Base-by-base conservation (phyloP, 2,888 invertebrate genomes). In the Halocaridina rubra region DNA sequence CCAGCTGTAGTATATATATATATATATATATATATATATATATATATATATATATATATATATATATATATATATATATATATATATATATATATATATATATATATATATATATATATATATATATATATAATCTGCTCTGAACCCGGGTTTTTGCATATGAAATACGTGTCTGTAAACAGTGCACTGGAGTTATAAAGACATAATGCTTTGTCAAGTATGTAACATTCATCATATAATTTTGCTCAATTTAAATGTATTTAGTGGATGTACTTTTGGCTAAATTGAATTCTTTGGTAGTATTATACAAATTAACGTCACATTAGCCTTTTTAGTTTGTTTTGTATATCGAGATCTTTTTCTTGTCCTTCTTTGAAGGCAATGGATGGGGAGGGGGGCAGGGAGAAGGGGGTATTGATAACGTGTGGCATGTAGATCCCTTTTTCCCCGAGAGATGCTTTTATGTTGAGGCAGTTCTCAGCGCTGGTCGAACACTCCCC, bases 381-480 rank as follows among this genome's bases (percentile, higher is more conserved):
- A 30, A 27, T 32, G n/a, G 78, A 27, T n/a, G n/a, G 27, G 39
- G 32, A 32, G 59, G 69, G 32, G 39, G 22, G 32, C 32, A 8
- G 10, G 10, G 19, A 69, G 30, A 69, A 29, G 30, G 27, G 16
- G 16, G 24, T n/a, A n/a, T 3, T 4, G 69, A 10, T 19, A 27
- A 10, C 29, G 5, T 19, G 10, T 19, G n/a, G 22, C 16, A 3
- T 8, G 13, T 39, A 74, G 30, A 19, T 19, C 39, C 39, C 64
- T 24, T 61, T 16, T 30, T 7, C 8, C 61, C 0, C n/a, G 53
- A 5, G 27, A 16, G n/a, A 10, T 1, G 32, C 53, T 71, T 85
- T 85, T 85, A 81, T 85, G 81, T 46, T 67, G 27, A 32, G 75
- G 77, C 81, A 71, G 53, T 67, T 84, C 84, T n/a, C 53, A 29